Evolutionary conservation across 2,113 vertebrate genomes (phyloP), one percentile per base, ranked within the genome.

Genomic region (Fukomys damarensis): DNA sequence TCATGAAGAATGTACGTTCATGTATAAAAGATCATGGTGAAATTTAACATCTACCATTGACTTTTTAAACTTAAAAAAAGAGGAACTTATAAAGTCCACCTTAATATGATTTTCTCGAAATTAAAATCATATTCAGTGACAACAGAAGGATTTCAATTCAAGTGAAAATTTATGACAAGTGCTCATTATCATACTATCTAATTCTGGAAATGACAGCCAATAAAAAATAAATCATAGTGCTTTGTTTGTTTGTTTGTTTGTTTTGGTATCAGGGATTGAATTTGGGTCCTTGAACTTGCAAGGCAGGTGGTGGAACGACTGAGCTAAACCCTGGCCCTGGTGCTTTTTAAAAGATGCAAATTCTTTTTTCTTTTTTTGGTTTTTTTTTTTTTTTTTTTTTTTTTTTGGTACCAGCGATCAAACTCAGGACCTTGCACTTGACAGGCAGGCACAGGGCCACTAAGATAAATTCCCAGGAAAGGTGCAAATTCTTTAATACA

Each of bases 101-200:
- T 66, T 52, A 95, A 54, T 38, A 74, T n/a, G 9, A 74, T 93
- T 95, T 94, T 87, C 52, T 86, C 65, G 92, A 89, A 93, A 86
- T 43, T 96, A 85, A 96, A 91, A 76, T 85, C 76, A 83, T 30
- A 3, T 58, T n/a, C 82, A 28, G 28, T 96, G 7, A 85, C 41
- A 66, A 28, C 28, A 35, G 7, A 66, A 66, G 22, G n/a, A 96
- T 66, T 86, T 10, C 8, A 14, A 70, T 49, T 74, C 83, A 76
- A 63, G 22, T 72, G 74, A 88, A 88, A 94, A 84, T 54, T 49
- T 49, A 70, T 32, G 2, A 63, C 2, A 76, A 88, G 87, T 79
- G 13, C 46, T 82, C 35, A 32, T 16, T 66, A 13, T 54, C 38
- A 87, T 43, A 86, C 59, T 86, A 89, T 43, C 74, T 74, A 84